These are phyloP conservation scores for Dallia pectoralis DNA, from an alignment of 2,797 vertebrate genomes.

Conservation along the genomic window DNA sequence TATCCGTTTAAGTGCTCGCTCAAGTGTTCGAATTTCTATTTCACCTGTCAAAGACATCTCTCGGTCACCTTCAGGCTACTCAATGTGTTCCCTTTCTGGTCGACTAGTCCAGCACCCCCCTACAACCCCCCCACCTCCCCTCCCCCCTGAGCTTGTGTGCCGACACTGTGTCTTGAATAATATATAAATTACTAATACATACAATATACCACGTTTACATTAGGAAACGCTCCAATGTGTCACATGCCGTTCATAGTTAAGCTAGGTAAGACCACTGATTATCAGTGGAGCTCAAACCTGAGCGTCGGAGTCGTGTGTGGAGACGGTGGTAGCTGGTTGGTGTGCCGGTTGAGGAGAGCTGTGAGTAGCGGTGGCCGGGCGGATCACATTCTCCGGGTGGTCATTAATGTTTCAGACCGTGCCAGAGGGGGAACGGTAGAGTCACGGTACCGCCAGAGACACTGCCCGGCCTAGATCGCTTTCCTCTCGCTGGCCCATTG, in stretches of 20 bases:
- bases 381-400: constrained; percentile 74
- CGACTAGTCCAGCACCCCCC: too few relatives aligned
- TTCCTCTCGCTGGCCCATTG: constrained; percentile 59
- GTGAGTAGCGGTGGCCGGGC: constrained; percentile 54
- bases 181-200: neutral
- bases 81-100: constrained; percentile 6
- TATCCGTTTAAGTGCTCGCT: constrained; percentile 67
- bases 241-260: neutral
- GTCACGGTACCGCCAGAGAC: constrained; percentile 61
- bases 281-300: neutral
- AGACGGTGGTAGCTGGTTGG: constrained; percentile 23
- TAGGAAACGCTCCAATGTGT: neutral
- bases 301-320: neutral
- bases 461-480: constrained; percentile 62
- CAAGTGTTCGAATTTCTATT: constrained; percentile 64
- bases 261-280: neutral
- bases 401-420: constrained; percentile 78
- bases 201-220: neutral
- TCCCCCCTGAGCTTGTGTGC: neutral
- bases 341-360: constrained; percentile 31
- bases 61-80: constrained; percentile 45
- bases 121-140: too few relatives aligned
- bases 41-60: constrained; percentile 61
- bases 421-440: constrained; percentile 71
- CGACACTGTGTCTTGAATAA: neutral